Conservation (phyloP, 2,888 invertebrate genomes). For the Portevinia maculata region DNA sequence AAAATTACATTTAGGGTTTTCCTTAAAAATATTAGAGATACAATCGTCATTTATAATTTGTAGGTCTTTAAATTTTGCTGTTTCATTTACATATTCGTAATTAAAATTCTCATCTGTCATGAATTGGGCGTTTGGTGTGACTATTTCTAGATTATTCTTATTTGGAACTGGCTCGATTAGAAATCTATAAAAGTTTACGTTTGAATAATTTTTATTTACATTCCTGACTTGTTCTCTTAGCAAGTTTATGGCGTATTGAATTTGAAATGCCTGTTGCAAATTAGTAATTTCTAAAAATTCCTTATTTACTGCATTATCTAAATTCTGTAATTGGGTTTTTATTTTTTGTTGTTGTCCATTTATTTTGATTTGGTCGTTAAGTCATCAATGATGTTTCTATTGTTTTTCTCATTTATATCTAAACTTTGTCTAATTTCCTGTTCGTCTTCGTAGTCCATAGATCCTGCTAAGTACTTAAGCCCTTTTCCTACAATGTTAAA, state of each 20-base stretch:
- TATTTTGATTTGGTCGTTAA: conserved; percentile 27
- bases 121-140: conserved; percentile 7
- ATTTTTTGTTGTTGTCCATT: too few species aligned
- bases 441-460: conserved; percentile 36
- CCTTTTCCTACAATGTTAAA: too few species aligned
- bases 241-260: conserved; percentile 3
- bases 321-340: too few species aligned
- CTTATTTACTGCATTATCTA: too few species aligned
- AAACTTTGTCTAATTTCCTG: too few species aligned
- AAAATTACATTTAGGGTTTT: too few species aligned
- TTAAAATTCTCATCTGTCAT: conserved; percentile 24
- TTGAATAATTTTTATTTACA: conserved; percentile 45
- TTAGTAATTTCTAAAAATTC: too few species aligned
- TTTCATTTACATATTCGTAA: conserved; percentile 9
- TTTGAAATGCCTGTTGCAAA: too few species aligned
- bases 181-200: conserved; percentile 25
- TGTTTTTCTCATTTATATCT: too few species aligned
- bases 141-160: conserved; percentile 39
- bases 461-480: conserved; percentile 26
- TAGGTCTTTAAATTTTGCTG: conserved; percentile 24
- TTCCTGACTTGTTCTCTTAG: conserved; percentile 32
- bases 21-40: too few species aligned
- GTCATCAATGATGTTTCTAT: conserved; percentile 21
- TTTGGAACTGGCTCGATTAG: conserved; percentile 46
- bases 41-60: too few species aligned